Evolutionary conservation across 1,140 invertebrate genomes (phyloP), one percentile per base, ranked within the genome.

Genomic region (Ruditapes philippinarum): DNA sequence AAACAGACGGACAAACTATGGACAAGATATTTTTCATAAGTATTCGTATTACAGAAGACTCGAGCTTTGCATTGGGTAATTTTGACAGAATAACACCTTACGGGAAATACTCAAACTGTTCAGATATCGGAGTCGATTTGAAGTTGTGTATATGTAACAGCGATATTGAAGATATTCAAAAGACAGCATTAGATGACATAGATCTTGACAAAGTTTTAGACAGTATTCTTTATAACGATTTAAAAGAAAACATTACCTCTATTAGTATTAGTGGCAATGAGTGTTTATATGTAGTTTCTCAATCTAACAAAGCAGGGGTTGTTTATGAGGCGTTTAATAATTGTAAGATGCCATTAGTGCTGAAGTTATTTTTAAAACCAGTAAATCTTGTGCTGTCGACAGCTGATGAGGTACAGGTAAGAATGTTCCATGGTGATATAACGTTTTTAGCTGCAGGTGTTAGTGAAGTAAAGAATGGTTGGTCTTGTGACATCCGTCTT

Each of bases 11-110:
- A 11, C 42, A 62, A 12, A 33, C 19, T 5, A 19, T 81, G 0
- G 25, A 79, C 3, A 91, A 94, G 60, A 68, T 94, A 14, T 94
- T 94, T 81, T 91, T 94, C 74, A 91, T 92, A 5, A 85, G 90
- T 38, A 84, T 94, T 14, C 83, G 49, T n/a, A 25, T 65, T 5
- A 49, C 42, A 14, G 51, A 38, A 31, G 70, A 60, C 0, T 42
- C 49, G 25, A 28, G 28, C 14, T 81, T 92, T 40, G 19, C 70
- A 22, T 45, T 93, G 22, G 62, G 88, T n/a, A 90, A 38, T 5
- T 92, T 90, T 79, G 91, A 93, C 25, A 88, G 93, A 19, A 91
- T 92, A 28, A 90, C 93, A 14, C 89, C 90, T 0, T 94, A 94
- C 74, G 85, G 91, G 31, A 81, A 85, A 25, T 94, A 89, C 70